A percentile compares a stretch with the other conserved stretches of the same genome.
phyloP scores from a whole-genome alignment of 2,113 vertebrate species.

The Cervus canadensis region DNA sequence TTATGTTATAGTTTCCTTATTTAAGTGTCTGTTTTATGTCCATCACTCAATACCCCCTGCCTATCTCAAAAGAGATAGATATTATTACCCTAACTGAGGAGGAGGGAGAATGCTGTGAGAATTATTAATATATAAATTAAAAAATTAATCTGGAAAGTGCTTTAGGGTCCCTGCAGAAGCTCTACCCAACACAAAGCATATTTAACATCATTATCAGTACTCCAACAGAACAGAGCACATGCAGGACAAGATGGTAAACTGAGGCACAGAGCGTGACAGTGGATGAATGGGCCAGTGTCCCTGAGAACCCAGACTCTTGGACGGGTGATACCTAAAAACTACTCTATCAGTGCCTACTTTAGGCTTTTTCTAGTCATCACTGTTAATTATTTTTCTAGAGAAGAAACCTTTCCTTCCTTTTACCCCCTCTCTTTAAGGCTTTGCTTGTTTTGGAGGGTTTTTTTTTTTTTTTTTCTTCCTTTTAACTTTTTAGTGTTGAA shows the following conservation, averaged over 20 bases:
- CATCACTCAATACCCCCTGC: constrained; percentile 64
- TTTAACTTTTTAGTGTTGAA: not conserved
- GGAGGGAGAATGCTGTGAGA: constrained; percentile 67
- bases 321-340: no score
- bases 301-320: not conserved
- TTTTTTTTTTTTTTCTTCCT: not conserved
- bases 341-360: not conserved
- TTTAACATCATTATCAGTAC: constrained; percentile 42
- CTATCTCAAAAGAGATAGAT: constrained; percentile 64
- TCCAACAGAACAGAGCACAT: not conserved
- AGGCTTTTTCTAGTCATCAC: not conserved
- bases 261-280: not conserved
- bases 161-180: constrained; percentile 55
- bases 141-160: constrained; percentile 70
- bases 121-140: constrained; percentile 75
- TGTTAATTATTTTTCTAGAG: not conserved
- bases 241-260: constrained; percentile 28
- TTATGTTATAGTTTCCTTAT: constrained; percentile 66
- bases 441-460: not conserved
- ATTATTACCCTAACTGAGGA: constrained; percentile 62
- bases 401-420: not conserved
- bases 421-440: not conserved
- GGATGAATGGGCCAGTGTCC: not conserved
- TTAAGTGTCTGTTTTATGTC: constrained; percentile 66
- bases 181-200: constrained; percentile 44